These are phyloP conservation scores for Antigone vipio DNA, from an alignment of 2,113 vertebrate species.

Conservation along the genomic window DNA sequence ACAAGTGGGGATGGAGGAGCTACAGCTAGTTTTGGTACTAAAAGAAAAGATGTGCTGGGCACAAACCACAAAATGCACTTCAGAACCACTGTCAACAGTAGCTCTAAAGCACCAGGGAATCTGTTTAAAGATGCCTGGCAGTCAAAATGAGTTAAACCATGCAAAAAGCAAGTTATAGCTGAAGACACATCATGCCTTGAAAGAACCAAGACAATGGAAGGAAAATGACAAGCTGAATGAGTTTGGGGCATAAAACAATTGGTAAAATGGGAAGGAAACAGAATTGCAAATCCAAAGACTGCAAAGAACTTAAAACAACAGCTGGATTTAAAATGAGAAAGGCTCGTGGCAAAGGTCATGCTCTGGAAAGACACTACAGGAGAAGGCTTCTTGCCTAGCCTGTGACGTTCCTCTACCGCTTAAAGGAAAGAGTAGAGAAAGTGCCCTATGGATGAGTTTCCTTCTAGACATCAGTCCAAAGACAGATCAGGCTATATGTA, in stretches of 20 bases:
- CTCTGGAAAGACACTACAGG: background rate
- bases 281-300: background rate
- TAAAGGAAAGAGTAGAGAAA: background rate
- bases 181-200: background rate
- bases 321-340: background rate
- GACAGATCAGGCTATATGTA: rapidly evolving
- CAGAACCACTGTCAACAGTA: background rate
- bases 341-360: background rate
- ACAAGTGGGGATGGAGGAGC: background rate
- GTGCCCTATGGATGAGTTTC: background rate
- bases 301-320: background rate
- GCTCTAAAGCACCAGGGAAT: background rate
- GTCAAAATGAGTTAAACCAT: background rate
- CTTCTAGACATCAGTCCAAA: background rate
- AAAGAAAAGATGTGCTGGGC: background rate
- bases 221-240: background rate
- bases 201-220: background rate
- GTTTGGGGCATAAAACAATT: background rate
- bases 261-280: background rate
- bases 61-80: background rate
- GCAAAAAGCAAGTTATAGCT: background rate
- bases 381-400: background rate
- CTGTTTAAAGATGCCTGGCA: background rate
- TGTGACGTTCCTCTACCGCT: background rate
- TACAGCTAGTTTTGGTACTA: background rate